A percentile compares a stretch with the other conserved stretches of the same genome.
Evolutionary conservation across 2,113 vertebrate species (phyloP).

Genomic region (Hymenochirus boettgeri): DNA sequence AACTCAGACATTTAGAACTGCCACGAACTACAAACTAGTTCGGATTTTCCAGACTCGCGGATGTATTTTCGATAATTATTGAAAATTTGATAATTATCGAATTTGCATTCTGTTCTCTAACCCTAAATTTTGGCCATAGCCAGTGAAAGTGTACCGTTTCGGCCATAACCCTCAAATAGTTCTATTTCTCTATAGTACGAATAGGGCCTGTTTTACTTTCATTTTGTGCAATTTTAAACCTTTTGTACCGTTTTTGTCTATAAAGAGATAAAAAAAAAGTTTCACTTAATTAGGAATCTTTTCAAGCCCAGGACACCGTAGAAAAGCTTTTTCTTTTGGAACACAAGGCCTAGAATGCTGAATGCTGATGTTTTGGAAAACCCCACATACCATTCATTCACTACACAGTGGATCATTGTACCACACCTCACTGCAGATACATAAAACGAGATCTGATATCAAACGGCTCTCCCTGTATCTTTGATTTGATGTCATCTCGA

Average conservation of each 20-base stretch:
- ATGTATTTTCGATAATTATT: too few species aligned
- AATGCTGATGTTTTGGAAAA: conserved; percentile 1
- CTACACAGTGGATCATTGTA: neutral
- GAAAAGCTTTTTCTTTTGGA: neutral
- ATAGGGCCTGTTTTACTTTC: neutral
- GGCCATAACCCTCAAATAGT: too few species aligned
- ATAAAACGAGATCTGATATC: neutral
- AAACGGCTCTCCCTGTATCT: neutral
- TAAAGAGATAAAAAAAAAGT: neutral
- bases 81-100: too few species aligned
- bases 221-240: neutral
- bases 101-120: too few species aligned
- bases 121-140: too few species aligned
- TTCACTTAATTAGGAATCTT: neutral
- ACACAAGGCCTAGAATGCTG: neutral
- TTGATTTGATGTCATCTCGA: neutral
- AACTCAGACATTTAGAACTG: too few species aligned
- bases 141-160: too few species aligned
- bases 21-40: too few species aligned
- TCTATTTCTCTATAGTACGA: neutral
- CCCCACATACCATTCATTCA: conserved; percentile 1
- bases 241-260: neutral
- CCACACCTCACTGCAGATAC: neutral
- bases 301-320: neutral
- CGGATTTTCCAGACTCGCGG: too few species aligned